A percentile compares a stretch with the other conserved stretches of the same genome.
Conservation (phyloP, 2,797 vertebrate genomes). For the Coilia nasus region DNA sequence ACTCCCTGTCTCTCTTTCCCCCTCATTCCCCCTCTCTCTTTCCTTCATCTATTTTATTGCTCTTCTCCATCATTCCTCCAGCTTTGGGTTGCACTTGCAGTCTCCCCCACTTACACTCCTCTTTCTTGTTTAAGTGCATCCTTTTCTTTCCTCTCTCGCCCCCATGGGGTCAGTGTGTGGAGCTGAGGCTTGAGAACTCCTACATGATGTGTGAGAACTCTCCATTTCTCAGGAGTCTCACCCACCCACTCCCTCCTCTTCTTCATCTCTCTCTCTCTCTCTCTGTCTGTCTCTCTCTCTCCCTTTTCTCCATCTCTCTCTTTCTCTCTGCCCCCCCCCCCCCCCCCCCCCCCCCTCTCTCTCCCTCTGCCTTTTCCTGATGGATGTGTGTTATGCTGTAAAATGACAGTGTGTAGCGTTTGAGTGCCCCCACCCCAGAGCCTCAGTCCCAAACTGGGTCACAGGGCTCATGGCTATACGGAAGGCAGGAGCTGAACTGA, state of each 20-base stretch:
- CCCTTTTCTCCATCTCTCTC: too few relatives aligned
- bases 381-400: neutral
- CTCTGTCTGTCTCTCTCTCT: too few relatives aligned
- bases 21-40: neutral
- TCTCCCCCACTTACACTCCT: constrained; percentile 7
- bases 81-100: neutral
- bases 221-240: neutral
- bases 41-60: neutral
- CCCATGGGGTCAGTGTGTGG: neutral
- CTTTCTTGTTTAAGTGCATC: neutral
- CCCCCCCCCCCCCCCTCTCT: too few relatives aligned
- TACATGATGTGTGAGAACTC: neutral
- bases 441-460: neutral
- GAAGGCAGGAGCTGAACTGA: too few relatives aligned
- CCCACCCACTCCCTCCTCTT: neutral
- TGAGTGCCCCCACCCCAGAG: neutral
- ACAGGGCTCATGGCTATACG: neutral
- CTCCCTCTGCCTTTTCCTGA: neutral
- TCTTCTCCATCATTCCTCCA: neutral
- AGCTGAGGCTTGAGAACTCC: neutral
- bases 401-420: neutral
- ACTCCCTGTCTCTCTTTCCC: neutral
- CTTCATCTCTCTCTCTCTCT: too few relatives aligned
- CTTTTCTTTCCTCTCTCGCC: neutral
- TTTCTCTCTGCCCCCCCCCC: too few relatives aligned